A percentile compares a stretch with the other conserved stretches of the same genome.
Evolutionary conservation across 2,113 vertebrate species (phyloP).

Genomic region (Rhinolophus sinicus): DNA sequence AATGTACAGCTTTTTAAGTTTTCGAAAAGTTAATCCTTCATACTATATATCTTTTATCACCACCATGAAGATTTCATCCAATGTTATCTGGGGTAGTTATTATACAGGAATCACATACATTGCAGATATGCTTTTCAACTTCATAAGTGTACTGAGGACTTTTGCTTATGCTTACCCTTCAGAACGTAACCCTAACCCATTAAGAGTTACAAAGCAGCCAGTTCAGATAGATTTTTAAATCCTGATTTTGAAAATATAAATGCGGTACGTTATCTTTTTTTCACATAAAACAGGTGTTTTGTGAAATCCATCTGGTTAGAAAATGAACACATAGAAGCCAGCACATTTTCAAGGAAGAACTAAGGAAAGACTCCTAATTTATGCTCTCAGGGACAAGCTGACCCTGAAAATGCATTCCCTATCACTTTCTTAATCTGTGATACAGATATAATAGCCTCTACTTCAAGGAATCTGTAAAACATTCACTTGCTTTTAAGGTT

Average conservation of each 20-base stretch:
- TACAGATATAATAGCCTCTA: not conserved
- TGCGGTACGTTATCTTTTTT: not conserved
- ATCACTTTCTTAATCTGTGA: slow-evolving; percentile 22
- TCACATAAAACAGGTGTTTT: slow-evolving; percentile 15
- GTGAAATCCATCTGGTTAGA: slow-evolving; percentile 31
- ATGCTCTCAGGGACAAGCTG: not conserved
- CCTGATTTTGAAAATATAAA: slow-evolving; percentile 42
- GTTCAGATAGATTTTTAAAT: slow-evolving; percentile 28
- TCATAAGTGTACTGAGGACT: not conserved
- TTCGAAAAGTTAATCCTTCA: slow-evolving; percentile 25
- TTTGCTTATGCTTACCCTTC: not conserved
- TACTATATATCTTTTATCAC: slow-evolving; percentile 26
- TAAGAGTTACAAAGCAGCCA: slow-evolving; percentile 11
- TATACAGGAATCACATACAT: not conserved
- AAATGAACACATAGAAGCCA: slow-evolving; percentile 40
- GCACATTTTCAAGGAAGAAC: not conserved
- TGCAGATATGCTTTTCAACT: not conserved
- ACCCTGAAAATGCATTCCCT: not conserved
- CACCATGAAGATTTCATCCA: not conserved
- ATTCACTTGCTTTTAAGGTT: slow-evolving; percentile 30
- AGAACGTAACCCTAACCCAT: not conserved
- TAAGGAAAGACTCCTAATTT: slow-evolving; percentile 4
- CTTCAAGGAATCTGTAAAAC: slow-evolving; percentile 11
- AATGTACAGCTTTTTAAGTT: not conserved
- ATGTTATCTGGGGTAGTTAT: not conserved